phyloP scores from a whole-genome alignment of 2,888 invertebrate species.

The Melieria omissa region DNA sequence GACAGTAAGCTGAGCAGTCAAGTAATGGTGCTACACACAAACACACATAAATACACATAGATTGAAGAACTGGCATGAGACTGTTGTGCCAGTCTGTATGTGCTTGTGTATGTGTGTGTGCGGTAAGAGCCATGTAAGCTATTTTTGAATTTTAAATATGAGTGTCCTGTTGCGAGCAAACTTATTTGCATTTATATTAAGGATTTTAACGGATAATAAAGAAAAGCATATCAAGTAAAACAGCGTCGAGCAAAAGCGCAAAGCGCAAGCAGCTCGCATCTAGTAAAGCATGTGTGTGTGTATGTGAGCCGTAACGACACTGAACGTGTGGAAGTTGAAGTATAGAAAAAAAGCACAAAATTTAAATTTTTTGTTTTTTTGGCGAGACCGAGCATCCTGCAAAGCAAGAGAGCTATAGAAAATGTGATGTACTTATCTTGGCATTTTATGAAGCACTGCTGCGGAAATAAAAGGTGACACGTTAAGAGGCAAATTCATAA shows the following conservation, averaged over 20 bases:
- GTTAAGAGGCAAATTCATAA: too few relatives aligned
- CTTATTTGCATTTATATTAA: slow-evolving; percentile 49
- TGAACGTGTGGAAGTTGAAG: not conserved
- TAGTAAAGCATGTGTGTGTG: not conserved
- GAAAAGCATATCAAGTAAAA: not conserved
- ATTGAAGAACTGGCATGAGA: not conserved
- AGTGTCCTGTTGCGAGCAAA: slow-evolving; percentile 35
- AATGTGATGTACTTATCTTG: too few relatives aligned
- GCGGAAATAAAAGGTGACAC: too few relatives aligned
- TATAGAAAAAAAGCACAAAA: not conserved
- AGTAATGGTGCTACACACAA: not conserved
- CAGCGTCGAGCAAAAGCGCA: not conserved
- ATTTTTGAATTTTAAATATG: slow-evolving; percentile 4
- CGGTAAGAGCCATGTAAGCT: not conserved
- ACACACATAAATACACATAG: not conserved
- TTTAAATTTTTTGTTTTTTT: not conserved
- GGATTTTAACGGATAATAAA: slow-evolving; percentile 39
- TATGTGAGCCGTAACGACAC: not conserved
- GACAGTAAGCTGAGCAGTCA: not conserved
- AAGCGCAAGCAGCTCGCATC: not conserved
- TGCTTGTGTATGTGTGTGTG: too few relatives aligned
- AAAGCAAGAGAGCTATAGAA: too few relatives aligned
- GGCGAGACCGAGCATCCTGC: not conserved
- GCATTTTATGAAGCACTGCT: too few relatives aligned
- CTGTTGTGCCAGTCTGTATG: not conserved